Evolutionary conservation across 2,888 invertebrate species (phyloP), one percentile per base, ranked within the genome.

Genomic region (Sinhomidia bicolor): DNA sequence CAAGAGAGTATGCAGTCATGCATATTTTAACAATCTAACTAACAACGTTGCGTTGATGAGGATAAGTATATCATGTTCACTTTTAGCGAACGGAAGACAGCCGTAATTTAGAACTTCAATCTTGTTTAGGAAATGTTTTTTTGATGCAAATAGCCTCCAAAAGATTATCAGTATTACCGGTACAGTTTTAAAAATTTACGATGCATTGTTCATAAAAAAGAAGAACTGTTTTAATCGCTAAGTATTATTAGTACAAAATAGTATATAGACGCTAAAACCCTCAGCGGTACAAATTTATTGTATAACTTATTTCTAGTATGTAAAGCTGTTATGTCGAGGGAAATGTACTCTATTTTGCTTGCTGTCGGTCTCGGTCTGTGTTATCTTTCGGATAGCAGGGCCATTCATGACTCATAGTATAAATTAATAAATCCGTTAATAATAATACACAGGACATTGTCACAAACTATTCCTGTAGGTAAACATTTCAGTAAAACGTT

Each of bases 91-190:
- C 41, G 71, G 71, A 71, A 71, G 17, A 36, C 23, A 41, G 7
- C 41, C 2, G 23, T 68, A 68, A 68, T 68, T 36, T 68, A 68
- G 12, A 26, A 62, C 1, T 26, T 29, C 4, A 68, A 36, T 41
- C 71, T 23, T 79, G 60, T 54, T 82, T 84, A 71, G 71, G 71
- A 84, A 84, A 51, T 84, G 47, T 17, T 76, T n/a, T n/a, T n/a
- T 71, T 84, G 76, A 84, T 84, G 62, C 26, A 84, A 76, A 20
- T 62, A 76, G 76, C 84, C 84, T 76, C 84, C 32, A 84, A 84
- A 84, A 17, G 4, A 60, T 47, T n/a, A n/a, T 65, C 44, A 17
- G 26, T 62, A 51, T 36, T 44, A 82, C 32, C 51, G 51, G 47
- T 82, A 44, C 14, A 9, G 3, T 5, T 57, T 3, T 26, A 60